These are phyloP conservation scores for Fulmarus glacialis DNA, from an alignment of 2,113 vertebrate genomes.

Conservation along the genomic window DNA sequence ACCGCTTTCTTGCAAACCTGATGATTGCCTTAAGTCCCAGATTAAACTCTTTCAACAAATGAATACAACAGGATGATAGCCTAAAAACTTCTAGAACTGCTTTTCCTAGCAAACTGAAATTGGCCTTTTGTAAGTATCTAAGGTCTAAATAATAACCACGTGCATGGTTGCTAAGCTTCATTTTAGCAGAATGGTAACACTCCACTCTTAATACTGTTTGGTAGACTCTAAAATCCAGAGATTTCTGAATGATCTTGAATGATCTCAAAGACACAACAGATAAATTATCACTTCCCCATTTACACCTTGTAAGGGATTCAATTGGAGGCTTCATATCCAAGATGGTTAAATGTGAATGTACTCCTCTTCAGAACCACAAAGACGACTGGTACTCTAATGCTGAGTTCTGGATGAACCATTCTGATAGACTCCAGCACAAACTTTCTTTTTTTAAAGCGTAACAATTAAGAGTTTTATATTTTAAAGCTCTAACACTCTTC, in stretches of 20 bases:
- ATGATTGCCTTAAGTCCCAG: not conserved
- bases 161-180: not conserved
- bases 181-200: not conserved
- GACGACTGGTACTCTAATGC: not conserved
- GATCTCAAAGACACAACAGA: not conserved
- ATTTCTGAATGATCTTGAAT: not conserved
- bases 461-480: not conserved
- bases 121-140: not conserved
- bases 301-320: not conserved
- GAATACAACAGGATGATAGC: not conserved
- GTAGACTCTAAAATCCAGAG: not conserved
- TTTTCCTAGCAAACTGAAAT: not conserved
- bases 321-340: not conserved
- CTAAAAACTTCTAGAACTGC: not conserved
- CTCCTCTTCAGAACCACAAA: not conserved
- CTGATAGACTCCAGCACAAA: not conserved
- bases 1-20: not conserved
- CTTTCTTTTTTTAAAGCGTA: not conserved
- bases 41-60: not conserved
- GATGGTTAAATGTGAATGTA: not conserved
- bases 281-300: not conserved
- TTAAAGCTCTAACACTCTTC: not conserved
- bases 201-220: not conserved
- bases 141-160: not conserved
- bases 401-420: not conserved